phyloP scores from a whole-genome alignment of 2,797 vertebrate genomes.

The Onychomys leucogaster region DNA sequence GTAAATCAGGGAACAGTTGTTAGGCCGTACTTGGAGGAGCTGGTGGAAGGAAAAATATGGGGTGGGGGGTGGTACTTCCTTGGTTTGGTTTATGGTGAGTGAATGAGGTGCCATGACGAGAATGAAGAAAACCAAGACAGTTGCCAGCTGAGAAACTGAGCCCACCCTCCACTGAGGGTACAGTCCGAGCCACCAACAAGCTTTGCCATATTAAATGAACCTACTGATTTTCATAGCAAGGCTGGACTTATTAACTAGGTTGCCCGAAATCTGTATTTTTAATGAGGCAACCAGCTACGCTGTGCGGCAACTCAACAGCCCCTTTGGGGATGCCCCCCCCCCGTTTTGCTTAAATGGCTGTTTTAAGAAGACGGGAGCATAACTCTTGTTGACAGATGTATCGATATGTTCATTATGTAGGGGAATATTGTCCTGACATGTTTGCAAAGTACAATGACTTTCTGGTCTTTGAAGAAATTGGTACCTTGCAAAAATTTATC shows the following conservation, averaged over 20 bases:
- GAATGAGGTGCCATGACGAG: not conserved
- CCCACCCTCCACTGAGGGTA: not conserved
- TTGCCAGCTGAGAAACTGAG: not conserved
- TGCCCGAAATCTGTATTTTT: not conserved
- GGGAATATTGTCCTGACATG: not conserved
- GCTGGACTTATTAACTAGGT: not conserved
- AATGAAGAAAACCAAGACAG: not conserved
- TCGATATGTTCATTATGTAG: conserved; percentile 69
- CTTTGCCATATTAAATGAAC: not conserved
- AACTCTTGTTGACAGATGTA: conserved; percentile 72
- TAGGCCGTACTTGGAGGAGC: not conserved
- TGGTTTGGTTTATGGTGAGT: not conserved
- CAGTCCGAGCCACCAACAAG: not conserved
- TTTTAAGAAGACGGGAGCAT: not conserved
- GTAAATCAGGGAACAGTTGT: not conserved
- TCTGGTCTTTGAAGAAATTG: conserved; percentile 46
- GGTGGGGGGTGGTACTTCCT: not conserved
- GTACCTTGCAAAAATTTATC: conserved; percentile 38
- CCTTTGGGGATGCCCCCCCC: conserved; percentile 17
- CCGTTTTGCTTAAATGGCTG: conserved; percentile 70
- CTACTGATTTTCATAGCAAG: not conserved
- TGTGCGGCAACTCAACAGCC: not conserved
- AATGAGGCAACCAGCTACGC: not conserved
- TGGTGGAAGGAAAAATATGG: not conserved
- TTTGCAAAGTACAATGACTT: conserved; percentile 51